phyloP scores from a whole-genome alignment of 2,797 vertebrate species.

The Remorina albescens region DNA sequence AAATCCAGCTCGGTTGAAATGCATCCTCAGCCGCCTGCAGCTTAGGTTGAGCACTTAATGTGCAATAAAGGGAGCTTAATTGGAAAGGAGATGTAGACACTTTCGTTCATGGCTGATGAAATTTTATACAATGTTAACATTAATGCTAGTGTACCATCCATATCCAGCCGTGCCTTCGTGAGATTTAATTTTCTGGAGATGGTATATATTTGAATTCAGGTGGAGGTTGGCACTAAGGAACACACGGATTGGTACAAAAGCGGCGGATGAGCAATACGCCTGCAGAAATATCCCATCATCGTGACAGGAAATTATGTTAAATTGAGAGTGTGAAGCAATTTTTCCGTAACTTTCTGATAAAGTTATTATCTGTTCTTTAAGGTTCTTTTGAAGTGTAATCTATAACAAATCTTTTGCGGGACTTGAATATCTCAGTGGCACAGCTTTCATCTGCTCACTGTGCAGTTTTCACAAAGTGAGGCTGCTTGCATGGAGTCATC shows the following conservation, averaged over 20 bases:
- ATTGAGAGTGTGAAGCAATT: slow-evolving; percentile 14
- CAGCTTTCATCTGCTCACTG: neutral
- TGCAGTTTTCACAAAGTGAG: neutral
- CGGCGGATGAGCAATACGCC: slow-evolving; percentile 21
- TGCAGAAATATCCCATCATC: slow-evolving; percentile 20
- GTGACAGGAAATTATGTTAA: slow-evolving; percentile 18
- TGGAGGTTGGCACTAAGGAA: slow-evolving; percentile 34
- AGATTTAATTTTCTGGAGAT: slow-evolving; percentile 71
- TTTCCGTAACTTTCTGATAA: slow-evolving; percentile 8
- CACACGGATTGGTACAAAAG: neutral
- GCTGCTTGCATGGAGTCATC: neutral
- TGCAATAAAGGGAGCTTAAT: slow-evolving; percentile 70
- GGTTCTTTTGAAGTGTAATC: slow-evolving; percentile 17
- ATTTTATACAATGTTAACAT: slow-evolving; percentile 75
- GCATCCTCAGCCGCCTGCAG: slow-evolving; percentile 62
- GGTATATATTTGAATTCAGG: slow-evolving; percentile 52
- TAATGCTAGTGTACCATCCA: slow-evolving; percentile 71
- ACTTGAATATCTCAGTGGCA: neutral
- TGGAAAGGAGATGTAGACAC: slow-evolving; percentile 65
- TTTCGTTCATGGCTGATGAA: slow-evolving; percentile 63
- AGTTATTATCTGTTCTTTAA: neutral
- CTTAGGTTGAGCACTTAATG: slow-evolving; percentile 72
- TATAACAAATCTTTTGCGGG: neutral
- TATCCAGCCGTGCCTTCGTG: slow-evolving; percentile 54
- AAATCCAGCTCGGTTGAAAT: slow-evolving; percentile 68